These are phyloP conservation scores for Malthinus seriepunctatus DNA, from an alignment of 2,888 invertebrate genomes.

Conservation along the genomic window DNA sequence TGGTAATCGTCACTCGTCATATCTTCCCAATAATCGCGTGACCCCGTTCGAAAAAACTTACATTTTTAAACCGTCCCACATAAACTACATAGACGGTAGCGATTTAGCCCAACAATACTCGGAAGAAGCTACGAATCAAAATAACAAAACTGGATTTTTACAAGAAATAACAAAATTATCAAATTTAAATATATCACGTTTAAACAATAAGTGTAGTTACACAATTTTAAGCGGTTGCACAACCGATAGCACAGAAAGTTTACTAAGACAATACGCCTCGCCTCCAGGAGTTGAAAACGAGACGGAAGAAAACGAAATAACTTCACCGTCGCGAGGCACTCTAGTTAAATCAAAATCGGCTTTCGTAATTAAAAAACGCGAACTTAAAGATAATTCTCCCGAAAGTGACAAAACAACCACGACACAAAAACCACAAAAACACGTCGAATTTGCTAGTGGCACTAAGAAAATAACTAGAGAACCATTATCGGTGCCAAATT, in stretches of 20 bases:
- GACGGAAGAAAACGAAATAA: constrained; percentile 42
- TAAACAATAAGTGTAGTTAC: constrained; percentile 71
- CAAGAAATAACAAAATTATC: constrained; percentile 74
- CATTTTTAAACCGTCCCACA: constrained; percentile 53
- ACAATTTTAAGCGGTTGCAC: constrained; percentile 63
- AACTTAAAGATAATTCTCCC: constrained; percentile 45
- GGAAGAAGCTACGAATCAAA: constrained; percentile 37
- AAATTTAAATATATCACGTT: constrained; percentile 67
- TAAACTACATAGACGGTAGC: constrained; percentile 55
- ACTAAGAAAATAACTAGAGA: constrained; percentile 61
- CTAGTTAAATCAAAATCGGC: constrained; percentile 64
- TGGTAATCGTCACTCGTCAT: constrained; percentile 52
- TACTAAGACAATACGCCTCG: constrained; percentile 52
- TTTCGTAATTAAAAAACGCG: constrained; percentile 60
- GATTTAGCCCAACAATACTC: constrained; percentile 45
- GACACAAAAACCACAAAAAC: constrained; percentile 37
- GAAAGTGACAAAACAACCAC: constrained; percentile 34
- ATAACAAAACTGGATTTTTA: constrained; percentile 55
- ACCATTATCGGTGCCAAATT: constrained; percentile 76
- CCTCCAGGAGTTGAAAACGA: constrained; percentile 40
- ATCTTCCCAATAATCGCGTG: constrained; percentile 52
- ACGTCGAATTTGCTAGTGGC: constrained; percentile 51
- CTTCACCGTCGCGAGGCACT: constrained; percentile 49
- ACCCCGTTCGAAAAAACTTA: constrained; percentile 54
- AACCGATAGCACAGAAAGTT: constrained; percentile 70